These are phyloP conservation scores for Meriones psammophilus DNA, from an alignment of 2,797 vertebrate species.

Conservation along the genomic window DNA sequence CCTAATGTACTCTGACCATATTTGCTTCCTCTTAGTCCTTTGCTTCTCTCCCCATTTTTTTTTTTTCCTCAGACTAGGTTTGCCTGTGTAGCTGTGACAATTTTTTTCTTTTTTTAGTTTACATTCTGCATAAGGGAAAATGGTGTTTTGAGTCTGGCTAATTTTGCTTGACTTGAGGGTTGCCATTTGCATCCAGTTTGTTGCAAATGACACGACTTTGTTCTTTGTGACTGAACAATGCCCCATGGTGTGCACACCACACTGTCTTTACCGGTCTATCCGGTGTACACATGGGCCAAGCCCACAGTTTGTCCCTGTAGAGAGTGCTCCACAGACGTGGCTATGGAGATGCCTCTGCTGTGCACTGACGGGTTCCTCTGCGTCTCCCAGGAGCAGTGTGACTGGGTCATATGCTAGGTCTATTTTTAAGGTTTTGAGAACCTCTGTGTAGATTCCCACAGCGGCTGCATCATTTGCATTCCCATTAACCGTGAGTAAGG, in stretches of 20 bases:
- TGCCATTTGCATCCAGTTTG: not conserved
- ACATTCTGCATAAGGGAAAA: not conserved
- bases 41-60: not conserved
- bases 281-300: not conserved
- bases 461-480: not conserved
- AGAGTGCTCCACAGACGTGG: no score
- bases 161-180: not conserved
- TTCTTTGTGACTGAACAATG: not conserved
- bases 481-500: not conserved
- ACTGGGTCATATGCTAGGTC: not conserved
- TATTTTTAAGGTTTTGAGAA: not conserved
- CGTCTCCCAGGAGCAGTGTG: not conserved
- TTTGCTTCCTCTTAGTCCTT: fast-evolving
- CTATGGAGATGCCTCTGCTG: not conserved
- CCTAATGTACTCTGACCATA: not conserved
- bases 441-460: not conserved
- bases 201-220: not conserved
- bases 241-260: not conserved
- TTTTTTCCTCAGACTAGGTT: no score
- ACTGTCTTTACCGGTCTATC: not conserved
- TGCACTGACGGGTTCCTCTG: not conserved
- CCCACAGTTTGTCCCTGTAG: not conserved
- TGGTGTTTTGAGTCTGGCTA: not conserved
- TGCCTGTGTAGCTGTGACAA: no score
- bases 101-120: not conserved